Evolutionary conservation across 2,888 invertebrate species (phyloP).

Genomic region (Diplolepis rosae): DNA sequence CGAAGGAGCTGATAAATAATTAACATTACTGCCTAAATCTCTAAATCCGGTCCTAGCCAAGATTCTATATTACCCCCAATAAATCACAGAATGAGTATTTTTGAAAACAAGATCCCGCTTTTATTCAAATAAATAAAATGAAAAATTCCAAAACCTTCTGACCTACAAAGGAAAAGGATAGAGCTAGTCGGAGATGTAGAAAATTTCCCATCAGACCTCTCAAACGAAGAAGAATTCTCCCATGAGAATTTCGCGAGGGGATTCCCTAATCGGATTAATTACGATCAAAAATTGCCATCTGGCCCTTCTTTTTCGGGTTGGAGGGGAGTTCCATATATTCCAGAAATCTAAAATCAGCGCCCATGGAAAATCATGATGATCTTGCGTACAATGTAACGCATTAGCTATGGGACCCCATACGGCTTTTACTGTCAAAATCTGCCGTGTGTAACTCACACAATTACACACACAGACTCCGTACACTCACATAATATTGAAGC

Average conservation of each 20-base stretch:
- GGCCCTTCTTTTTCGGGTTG: conserved; percentile 49
- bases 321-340: conserved; percentile 62
- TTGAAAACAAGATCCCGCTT: too few relatives aligned
- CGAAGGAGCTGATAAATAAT: neutral
- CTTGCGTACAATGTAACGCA: conserved; percentile 61
- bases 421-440: conserved; percentile 48
- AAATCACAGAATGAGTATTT: too few relatives aligned
- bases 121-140: too few relatives aligned
- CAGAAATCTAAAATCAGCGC: conserved; percentile 70
- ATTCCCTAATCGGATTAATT: conserved; percentile 66
- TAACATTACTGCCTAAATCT: neutral
- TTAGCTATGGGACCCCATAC: conserved; percentile 62
- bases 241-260: conserved; percentile 24
- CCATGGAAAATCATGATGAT: conserved; percentile 59
- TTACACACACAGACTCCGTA: conserved; percentile 6
- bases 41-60: neutral
- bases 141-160: too few relatives aligned
- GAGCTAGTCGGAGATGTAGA: too few relatives aligned
- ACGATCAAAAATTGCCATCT: conserved; percentile 65
- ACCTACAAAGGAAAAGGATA: too few relatives aligned
- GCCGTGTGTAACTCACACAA: conserved; percentile 30
- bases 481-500: conserved; percentile 31
- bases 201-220: too few relatives aligned
- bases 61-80: too few relatives aligned
- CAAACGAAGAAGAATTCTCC: neutral